These are phyloP conservation scores for Melanocharis versteri DNA, from an alignment of 2,113 vertebrate species.

Conservation along the genomic window DNA sequence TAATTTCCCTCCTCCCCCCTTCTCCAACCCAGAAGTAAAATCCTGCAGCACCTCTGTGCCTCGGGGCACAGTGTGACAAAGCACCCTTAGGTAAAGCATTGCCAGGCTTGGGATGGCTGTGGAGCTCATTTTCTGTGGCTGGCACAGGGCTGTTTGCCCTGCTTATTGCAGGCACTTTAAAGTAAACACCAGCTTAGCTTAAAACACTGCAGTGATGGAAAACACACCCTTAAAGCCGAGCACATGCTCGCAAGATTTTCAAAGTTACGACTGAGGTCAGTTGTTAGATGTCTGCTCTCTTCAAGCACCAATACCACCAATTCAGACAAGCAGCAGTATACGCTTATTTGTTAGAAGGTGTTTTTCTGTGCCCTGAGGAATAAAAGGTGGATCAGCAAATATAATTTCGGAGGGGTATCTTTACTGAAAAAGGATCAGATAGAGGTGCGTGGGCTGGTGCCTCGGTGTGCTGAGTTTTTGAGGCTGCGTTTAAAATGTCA, in stretches of 20 bases:
- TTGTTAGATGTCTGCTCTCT: background rate
- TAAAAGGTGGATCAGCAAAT: background rate
- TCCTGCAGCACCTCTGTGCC: background rate
- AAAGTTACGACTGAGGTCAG: background rate
- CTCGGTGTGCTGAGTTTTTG: background rate
- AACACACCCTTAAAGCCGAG: background rate
- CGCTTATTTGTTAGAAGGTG: background rate
- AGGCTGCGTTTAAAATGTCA: background rate
- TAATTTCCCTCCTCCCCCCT: background rate
- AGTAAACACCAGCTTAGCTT: background rate
- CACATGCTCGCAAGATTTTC: background rate
- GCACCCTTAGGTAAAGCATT: background rate
- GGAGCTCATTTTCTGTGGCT: background rate
- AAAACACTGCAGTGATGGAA: background rate
- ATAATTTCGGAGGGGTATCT: background rate
- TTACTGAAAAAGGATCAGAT: background rate
- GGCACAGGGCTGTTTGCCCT: background rate
- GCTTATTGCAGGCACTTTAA: background rate
- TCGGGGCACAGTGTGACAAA: fast-evolving
- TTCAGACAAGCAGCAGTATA: background rate
- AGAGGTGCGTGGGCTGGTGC: background rate
- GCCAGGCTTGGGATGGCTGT: background rate
- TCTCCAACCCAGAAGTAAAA: background rate
- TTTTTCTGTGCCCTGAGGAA: background rate
- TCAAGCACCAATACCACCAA: background rate